These are phyloP conservation scores for Galeopterus variegatus DNA, from an alignment of 2,113 vertebrate genomes.

Conservation along the genomic window DNA sequence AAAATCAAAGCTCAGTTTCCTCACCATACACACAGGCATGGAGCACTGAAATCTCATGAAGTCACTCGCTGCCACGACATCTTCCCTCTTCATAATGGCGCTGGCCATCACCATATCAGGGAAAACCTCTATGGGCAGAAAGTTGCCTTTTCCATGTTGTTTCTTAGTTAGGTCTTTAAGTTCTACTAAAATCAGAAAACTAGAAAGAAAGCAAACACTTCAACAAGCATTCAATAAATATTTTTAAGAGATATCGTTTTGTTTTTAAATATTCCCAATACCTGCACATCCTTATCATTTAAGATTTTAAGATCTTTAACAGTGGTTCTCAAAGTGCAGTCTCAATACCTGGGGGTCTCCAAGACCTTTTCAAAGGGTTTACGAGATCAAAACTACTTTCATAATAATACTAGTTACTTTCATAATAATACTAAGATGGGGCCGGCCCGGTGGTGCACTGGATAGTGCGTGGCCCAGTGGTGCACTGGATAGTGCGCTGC, in stretches of 20 bases:
- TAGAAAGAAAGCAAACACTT: conserved; percentile 36
- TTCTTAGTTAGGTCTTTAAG: conserved; percentile 30
- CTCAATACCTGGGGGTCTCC: not conserved
- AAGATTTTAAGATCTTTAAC: not conserved
- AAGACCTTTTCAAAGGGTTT: not conserved
- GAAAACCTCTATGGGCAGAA: not conserved
- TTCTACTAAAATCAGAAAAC: not conserved
- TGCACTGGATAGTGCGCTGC: too few species aligned
- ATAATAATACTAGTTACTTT: not conserved
- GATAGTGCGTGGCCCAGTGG: too few species aligned
- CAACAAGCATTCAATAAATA: not conserved
- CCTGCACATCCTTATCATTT: not conserved
- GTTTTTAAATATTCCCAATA: conserved; percentile 1
- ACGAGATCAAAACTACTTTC: not conserved
- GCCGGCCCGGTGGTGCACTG: too few species aligned
- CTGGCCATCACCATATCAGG: not conserved
- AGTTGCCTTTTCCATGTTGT: not conserved
- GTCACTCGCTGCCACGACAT: not conserved
- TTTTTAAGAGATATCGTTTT: not conserved
- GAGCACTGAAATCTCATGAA: not conserved
- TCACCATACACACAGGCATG: not conserved
- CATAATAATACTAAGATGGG: not conserved
- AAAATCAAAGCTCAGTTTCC: not conserved
- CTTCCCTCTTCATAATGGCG: not conserved
- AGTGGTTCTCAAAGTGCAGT: not conserved